Evolutionary conservation across 2,888 invertebrate genomes (phyloP), one percentile per base, ranked within the genome.

Genomic region (Callosobruchus maculatus): DNA sequence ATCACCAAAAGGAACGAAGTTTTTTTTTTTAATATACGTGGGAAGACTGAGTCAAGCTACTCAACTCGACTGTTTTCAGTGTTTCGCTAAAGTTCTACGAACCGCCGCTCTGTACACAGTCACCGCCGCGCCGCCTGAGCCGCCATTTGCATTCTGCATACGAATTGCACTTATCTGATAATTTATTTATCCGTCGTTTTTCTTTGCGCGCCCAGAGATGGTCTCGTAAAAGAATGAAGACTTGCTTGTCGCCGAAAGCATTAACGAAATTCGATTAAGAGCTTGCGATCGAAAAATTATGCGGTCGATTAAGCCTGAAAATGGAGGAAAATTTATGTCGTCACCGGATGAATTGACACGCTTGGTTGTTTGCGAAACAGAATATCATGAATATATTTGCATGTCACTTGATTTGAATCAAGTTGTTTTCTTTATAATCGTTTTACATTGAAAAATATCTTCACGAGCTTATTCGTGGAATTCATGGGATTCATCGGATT

Each of bases 131-230:
- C 49, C 49, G 49, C 49, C 49, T 5, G 3, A 3, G 13, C 13
- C 73, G 73, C 75, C 74, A 79, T 79, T 79, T 78, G 77, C 78
- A 76, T 79, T 78, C 77, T 77, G 78, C 78, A 79, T 77, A 76
- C 74, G 74, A 77, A 79, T 77, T 77, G 78, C 79, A 77, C 76
- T 77, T 77, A 75, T 76, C 75, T 75, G 21, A 74, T 77, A 77
- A 78, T 75, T 77, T 77, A 77, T 78, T 76, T 74, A 82, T 79
- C 13, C 49, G 5, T 49, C 49, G 49, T 49, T 49, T 49, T 49
- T 26, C 13, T 18, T 49, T 49, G n/a, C 13, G 49, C 5, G 18
- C 5, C 49, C 49, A 49, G 49, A 7, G 13, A 49, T 18, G 26
- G 26, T 49, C 4, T 18, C 49, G 18, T 49, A 13, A 49, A 49